phyloP scores from a whole-genome alignment of 2,888 invertebrate genomes.

The Pseudanteris insignis region DNA sequence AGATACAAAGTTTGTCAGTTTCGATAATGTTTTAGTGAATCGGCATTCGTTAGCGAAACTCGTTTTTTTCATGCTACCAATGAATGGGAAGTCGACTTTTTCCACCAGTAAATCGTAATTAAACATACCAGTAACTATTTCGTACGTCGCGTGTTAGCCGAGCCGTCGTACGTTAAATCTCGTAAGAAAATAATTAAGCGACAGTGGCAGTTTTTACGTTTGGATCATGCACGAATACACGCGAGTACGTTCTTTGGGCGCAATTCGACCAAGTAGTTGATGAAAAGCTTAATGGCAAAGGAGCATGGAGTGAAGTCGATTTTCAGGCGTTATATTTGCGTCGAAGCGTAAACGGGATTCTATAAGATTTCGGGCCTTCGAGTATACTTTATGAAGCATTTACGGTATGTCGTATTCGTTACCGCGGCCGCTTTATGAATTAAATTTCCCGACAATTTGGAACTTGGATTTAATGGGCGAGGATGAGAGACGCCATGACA shows the following conservation, averaged over 20 bases:
- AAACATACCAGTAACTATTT: no score
- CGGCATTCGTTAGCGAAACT: no score
- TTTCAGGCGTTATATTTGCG: slow-evolving; percentile 10
- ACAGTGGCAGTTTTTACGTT: slow-evolving; percentile 1
- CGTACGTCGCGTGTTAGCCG: not conserved
- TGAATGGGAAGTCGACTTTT: no score
- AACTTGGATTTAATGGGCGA: slow-evolving; percentile 36
- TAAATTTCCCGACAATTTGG: slow-evolving; percentile 47
- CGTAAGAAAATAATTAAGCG: slow-evolving; percentile 13
- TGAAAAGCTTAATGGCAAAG: slow-evolving; percentile 28
- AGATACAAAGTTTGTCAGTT: no score
- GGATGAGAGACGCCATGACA: slow-evolving; percentile 25
- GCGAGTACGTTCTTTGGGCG: slow-evolving; percentile 4
- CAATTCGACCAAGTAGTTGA: slow-evolving; percentile 24
- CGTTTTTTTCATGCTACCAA: no score
- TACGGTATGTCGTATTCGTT: slow-evolving; percentile 24
- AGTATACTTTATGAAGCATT: slow-evolving; percentile 28
- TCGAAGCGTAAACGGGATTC: slow-evolving; percentile 27
- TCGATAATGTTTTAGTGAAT: no score
- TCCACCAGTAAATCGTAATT: no score
- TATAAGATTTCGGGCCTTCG: slow-evolving; percentile 34
- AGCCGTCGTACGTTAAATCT: slow-evolving; percentile 5
- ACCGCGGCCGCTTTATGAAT: slow-evolving; percentile 44
- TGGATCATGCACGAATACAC: not conserved
- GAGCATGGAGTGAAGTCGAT: slow-evolving; percentile 12